Percentiles rank a stretch among this genome's conserved stretches.
These are phyloP conservation scores for Meiosimyza platycephala DNA, from an alignment of 2,888 invertebrate species.

Conservation along the genomic window DNA sequence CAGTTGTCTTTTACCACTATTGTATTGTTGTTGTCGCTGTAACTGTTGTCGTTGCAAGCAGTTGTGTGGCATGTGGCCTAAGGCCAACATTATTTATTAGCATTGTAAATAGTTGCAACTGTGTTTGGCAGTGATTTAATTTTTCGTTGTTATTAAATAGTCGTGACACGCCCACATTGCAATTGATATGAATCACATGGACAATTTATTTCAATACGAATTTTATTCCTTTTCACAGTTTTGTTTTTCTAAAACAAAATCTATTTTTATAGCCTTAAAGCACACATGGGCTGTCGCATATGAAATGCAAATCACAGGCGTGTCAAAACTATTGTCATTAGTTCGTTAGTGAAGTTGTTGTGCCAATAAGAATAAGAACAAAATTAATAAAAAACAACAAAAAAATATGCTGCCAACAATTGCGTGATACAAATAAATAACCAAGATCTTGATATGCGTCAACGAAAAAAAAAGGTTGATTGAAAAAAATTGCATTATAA, in stretches of 20 bases:
- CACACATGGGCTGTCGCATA: too few species aligned
- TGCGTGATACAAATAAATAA: conserved; percentile 27
- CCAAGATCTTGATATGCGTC: conserved; percentile 26
- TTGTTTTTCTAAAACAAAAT: not conserved
- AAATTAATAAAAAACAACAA: too few species aligned
- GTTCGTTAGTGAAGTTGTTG: conserved; percentile 26
- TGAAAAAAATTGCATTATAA: not conserved
- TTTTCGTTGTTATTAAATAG: conserved; percentile 26
- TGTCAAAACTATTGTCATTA: conserved; percentile 32
- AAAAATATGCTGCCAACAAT: not conserved
- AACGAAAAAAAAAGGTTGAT: not conserved
- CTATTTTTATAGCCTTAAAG: too few species aligned
- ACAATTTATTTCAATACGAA: too few species aligned
- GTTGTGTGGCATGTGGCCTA: conserved; percentile 15
- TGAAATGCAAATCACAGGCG: conserved; percentile 19
- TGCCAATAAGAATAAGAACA: too few species aligned
- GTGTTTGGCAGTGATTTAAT: conserved; percentile 35
- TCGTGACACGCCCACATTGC: conserved; percentile 60
- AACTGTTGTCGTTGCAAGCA: conserved; percentile 1
- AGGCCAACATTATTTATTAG: conserved; percentile 26
- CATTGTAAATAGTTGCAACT: conserved; percentile 28
- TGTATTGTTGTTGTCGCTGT: not conserved
- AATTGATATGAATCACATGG: conserved; percentile 60
- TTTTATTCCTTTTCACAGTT: too few species aligned
- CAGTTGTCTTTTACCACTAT: not conserved